A percentile compares a stretch with the other conserved stretches of the same genome.
Evolutionary conservation across 2,888 invertebrate genomes (phyloP).

Genomic region (Leptura quadrifasciata): DNA sequence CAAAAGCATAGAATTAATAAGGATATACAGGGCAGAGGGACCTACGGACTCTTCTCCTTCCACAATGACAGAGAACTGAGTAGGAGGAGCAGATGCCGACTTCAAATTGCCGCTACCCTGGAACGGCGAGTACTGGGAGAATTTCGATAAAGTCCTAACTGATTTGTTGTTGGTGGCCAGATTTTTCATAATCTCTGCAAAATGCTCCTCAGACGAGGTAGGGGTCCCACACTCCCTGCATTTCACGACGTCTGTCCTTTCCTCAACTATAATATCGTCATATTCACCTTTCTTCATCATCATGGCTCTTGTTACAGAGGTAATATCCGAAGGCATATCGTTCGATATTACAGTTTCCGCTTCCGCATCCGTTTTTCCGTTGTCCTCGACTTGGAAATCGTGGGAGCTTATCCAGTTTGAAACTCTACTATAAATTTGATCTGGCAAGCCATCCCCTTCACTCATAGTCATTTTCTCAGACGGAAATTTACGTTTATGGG

Average conservation of each 20-base stretch:
- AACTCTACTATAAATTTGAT: conserved; percentile 64
- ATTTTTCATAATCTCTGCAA: conserved; percentile 52
- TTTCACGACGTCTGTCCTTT: conserved; percentile 60
- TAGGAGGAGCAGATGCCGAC: conserved; percentile 61
- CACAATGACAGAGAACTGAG: conserved; percentile 65
- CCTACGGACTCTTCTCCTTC: conserved; percentile 69
- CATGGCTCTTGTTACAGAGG: conserved; percentile 62
- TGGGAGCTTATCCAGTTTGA: conserved; percentile 69
- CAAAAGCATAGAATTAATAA: conserved; percentile 46
- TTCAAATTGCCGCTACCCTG: conserved; percentile 51
- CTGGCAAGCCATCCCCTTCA: conserved; percentile 55
- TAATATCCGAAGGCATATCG: conserved; percentile 65
- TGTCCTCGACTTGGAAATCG: conserved; percentile 64
- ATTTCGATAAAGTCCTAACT: conserved; percentile 57
- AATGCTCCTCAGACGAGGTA: conserved; percentile 54
- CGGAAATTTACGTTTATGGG: conserved; percentile 52
- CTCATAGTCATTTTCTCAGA: conserved; percentile 56
- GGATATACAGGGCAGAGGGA: conserved; percentile 48
- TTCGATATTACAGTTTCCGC: conserved; percentile 59
- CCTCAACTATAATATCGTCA: conserved; percentile 61
- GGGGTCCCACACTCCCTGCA: conserved; percentile 49
- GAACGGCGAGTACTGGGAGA: conserved; percentile 61
- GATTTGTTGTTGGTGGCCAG: conserved; percentile 53
- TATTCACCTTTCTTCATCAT: conserved; percentile 53
- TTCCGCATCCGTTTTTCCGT: conserved; percentile 51